These are phyloP conservation scores for Nerophis ophidion DNA, from an alignment of 2,113 vertebrate genomes.

Conservation along the genomic window DNA sequence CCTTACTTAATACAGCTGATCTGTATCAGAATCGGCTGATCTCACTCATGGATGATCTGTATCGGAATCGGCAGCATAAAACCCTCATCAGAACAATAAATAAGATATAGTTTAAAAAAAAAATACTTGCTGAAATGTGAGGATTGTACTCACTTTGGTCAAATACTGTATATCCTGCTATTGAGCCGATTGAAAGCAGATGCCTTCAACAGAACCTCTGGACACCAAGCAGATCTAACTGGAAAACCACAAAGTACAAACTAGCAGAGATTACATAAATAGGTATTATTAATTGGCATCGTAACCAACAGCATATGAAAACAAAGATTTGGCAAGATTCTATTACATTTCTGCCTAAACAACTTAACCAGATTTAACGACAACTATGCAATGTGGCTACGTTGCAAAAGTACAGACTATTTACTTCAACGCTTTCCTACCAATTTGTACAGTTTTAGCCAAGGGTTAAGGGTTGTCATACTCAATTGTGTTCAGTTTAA, in stretches of 20 bases:
- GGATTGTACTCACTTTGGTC: too few relatives aligned
- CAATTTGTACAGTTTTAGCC: constrained; percentile 27
- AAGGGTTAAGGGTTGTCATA: constrained; percentile 20
- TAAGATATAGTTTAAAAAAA: too few relatives aligned
- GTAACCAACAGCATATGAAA: background rate
- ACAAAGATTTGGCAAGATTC: constrained; percentile 1
- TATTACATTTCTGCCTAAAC: constrained; percentile 19
- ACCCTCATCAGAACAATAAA: too few relatives aligned
- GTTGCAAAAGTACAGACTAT: constrained; percentile 24
- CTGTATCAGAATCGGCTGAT: too few relatives aligned
- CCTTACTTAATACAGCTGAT: too few relatives aligned
- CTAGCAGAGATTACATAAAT: constrained; percentile 6
- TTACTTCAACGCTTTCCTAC: constrained; percentile 28
- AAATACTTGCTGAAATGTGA: too few relatives aligned
- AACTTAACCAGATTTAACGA: constrained; percentile 12
- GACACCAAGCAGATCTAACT: constrained; percentile 27
- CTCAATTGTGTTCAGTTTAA: constrained; percentile 9
- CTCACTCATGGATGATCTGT: too few relatives aligned
- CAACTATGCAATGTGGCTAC: constrained; percentile 18
- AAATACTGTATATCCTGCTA: constrained; percentile 40
- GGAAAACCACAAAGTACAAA: constrained; percentile 38
- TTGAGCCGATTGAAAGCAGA: constrained; percentile 60
- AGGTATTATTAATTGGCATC: background rate
- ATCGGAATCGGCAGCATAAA: too few relatives aligned
- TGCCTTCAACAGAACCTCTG: constrained; percentile 21